Conservation (phyloP, 2,888 invertebrate species). For the Lysandra bellargus region DNA sequence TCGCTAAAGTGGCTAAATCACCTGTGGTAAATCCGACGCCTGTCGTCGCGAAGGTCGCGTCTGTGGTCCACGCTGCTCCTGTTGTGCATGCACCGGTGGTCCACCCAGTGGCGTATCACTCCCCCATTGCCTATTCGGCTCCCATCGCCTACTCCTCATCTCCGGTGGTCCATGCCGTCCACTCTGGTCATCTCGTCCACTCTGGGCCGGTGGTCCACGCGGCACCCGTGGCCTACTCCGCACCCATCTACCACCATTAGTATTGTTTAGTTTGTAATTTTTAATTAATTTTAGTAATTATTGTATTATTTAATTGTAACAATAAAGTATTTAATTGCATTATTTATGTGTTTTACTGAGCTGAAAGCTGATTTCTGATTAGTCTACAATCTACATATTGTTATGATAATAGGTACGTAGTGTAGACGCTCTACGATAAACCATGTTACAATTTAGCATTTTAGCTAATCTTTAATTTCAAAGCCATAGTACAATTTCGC, state of each 20-base stretch:
- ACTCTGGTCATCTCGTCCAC: constrained; percentile 40
- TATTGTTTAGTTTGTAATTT: neutral
- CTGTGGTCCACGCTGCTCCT: constrained; percentile 10
- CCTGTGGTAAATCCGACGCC: neutral
- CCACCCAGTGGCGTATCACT: neutral
- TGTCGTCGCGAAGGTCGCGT: constrained; percentile 5
- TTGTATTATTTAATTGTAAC: neutral
- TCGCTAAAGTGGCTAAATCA: constrained; percentile 35
- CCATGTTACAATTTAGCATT: too few species aligned
- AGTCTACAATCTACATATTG: neutral
- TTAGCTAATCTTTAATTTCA: too few species aligned
- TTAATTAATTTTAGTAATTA: neutral
- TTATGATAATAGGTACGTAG: neutral
- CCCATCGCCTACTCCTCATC: constrained; percentile 47
- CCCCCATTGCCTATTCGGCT: constrained; percentile 34
- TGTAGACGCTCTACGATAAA: too few species aligned
- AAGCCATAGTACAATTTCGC: neutral
- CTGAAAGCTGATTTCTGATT: neutral
- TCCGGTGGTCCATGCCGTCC: constrained; percentile 48
- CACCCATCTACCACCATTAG: constrained; percentile 81
- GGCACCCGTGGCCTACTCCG: constrained; percentile 82
- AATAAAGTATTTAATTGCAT: neutral
- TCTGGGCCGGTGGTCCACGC: constrained; percentile 52
- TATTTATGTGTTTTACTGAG: neutral
- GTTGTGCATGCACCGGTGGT: constrained; percentile 19